Evolutionary conservation across 2,797 vertebrate species (phyloP), one percentile per base, ranked within the genome.

Genomic region (Eleutherodactylus coqui): DNA sequence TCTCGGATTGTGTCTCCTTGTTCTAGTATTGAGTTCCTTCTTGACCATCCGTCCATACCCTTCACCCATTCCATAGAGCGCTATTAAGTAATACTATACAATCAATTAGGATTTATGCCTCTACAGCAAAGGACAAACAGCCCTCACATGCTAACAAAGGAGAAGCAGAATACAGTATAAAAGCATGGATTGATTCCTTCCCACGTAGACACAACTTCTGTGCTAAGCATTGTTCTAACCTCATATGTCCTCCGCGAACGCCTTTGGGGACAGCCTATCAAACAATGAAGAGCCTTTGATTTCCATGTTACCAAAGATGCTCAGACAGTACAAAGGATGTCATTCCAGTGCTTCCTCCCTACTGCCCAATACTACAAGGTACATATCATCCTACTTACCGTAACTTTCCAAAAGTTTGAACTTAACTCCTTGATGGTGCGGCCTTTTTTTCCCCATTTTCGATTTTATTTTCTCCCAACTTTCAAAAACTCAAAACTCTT

Each of bases 191-290:
- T 45, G 55, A 79, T 17, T 19, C 36, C 36, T 62, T 27, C 38
- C 78, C 58, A 64, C 78, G 47, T 45, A 64, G 41, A 47, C 55
- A 79, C 38, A 64, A 64, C n/a, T 29, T 62, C 38, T 45, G 38
- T 29, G 38, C 78, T 67, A 80, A 67, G 60, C 78, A 67, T 32
- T 80, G 78, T 67, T 67, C 78, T 49, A 60, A 64, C 78, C 78
- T 80, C 78, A 10, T 4, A 45, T 64, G 58, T 64, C 29, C 41
- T 47, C 41, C 5, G 14, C 0, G 1, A 41, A 79, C 27, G 53
- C 76, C 36, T 75, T 47, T 45, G 72, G n/a, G 13, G 29, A 17
- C 72, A 47, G n/a, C 10, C 41, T 60, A 41, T 78, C 16, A 60
- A 79, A 79, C 76, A 79, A 60, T 58, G 6, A 10, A 43, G 21